Evolutionary conservation across 1,140 invertebrate species (phyloP), one percentile per base, ranked within the genome.

Genomic region (Drosophila erecta): DNA sequence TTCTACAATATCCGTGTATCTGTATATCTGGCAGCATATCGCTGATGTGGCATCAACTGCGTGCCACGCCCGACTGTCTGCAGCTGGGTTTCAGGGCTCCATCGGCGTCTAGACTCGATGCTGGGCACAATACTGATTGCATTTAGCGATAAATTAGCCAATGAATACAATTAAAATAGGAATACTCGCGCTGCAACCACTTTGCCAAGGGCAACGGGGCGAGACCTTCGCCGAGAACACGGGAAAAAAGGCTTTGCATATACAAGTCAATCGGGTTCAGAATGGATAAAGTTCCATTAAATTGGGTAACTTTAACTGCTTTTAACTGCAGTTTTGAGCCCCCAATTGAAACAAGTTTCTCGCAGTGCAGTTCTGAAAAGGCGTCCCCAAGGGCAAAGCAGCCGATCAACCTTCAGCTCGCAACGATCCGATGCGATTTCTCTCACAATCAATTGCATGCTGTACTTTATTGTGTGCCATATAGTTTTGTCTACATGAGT

Each of bases 101-200:
- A 50, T 5, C 27, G 47, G 47, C 35, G 49, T 58, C 73, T 67
- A 83, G 79, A 79, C 61, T 43, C 62, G 59, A 24, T 27, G 7
- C 38, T 64, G 75, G 43, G 74, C 70, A 89, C 85, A 89, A 89
- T 89, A 85, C 84, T 89, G 84, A 89, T 89, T 84, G 81, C 84
- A 89, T 80, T 89, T 67, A 71, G 59, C 84, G 84, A 89, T 89
- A 89, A 89, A 90, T 89, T 89, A 89, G 57, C 76, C 83, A 89
- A 86, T 87, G 83, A 86, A 86, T 86, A 86, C 84, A 86, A 86
- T 86, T 87, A 86, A 87, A 87, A 81, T 66, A 62, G 46, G 65
- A 59, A 47, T 70, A 70, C 65, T 41, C 47, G 74, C 41, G 55
- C 40, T 50, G 54, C 69, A 64, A 35, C 56, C 11, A 22, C 22